Conservation (phyloP, 1,140 invertebrate species). For the Lutraria rhynchaena region DNA sequence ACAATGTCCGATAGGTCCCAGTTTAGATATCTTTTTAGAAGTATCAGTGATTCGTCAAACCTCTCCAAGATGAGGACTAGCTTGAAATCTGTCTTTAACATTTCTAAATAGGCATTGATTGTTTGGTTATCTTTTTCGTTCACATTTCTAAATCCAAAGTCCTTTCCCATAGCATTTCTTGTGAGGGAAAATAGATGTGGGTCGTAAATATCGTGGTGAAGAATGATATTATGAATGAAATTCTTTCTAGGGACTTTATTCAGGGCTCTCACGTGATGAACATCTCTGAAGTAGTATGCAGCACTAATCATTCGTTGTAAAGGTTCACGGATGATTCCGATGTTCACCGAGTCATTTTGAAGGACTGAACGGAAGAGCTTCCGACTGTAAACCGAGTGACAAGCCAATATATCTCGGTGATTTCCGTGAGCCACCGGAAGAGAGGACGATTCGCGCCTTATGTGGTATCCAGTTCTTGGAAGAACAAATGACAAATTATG, state of each 20-base stretch:
- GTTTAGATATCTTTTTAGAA: slow-evolving; percentile 82
- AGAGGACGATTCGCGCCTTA: neutral
- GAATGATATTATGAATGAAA: slow-evolving; percentile 46
- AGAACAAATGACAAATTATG: slow-evolving; percentile 83
- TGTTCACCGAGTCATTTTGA: slow-evolving; percentile 60
- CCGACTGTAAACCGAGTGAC: slow-evolving; percentile 62
- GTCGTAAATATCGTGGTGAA: slow-evolving; percentile 57
- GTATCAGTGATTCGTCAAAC: slow-evolving; percentile 84
- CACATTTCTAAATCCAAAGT: slow-evolving; percentile 61
- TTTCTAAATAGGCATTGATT: slow-evolving; percentile 51
- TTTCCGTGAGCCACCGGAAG: neutral
- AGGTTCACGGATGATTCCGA: slow-evolving; percentile 70
- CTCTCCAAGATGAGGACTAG: slow-evolving; percentile 84
- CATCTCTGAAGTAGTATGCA: slow-evolving; percentile 63
- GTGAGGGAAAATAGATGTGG: slow-evolving; percentile 44
- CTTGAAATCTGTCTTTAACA: slow-evolving; percentile 77
- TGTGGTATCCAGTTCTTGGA: slow-evolving; percentile 67
- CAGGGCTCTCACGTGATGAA: slow-evolving; percentile 31
- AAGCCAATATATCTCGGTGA: slow-evolving; percentile 13
- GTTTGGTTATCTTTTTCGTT: slow-evolving; percentile 18
- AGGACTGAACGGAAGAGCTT: slow-evolving; percentile 49
- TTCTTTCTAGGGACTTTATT: slow-evolving; percentile 30
- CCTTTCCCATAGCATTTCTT: slow-evolving; percentile 70
- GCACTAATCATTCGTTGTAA: slow-evolving; percentile 60
- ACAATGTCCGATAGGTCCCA: slow-evolving; percentile 83